These are phyloP conservation scores for Boloria euphrosyne DNA, from an alignment of 2,888 invertebrate species.

Conservation along the genomic window DNA sequence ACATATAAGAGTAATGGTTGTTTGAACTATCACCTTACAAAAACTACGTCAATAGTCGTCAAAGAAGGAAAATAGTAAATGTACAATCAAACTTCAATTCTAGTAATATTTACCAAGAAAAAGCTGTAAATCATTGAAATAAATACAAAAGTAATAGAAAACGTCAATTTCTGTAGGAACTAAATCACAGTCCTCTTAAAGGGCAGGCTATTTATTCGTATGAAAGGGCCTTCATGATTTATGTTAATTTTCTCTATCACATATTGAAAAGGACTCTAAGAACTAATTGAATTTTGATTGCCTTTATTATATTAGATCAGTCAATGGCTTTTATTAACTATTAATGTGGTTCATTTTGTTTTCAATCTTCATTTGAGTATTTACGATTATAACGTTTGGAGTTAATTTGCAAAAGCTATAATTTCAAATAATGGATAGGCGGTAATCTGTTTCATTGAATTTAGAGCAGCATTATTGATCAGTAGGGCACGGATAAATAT, in stretches of 20 bases:
- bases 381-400: background rate
- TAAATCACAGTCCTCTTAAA: conserved; percentile 14
- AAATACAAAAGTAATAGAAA: conserved; percentile 3
- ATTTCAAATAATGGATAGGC: background rate
- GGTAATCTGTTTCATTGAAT: background rate
- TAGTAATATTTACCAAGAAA: no score
- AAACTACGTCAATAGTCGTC: no score
- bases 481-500: no score
- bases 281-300: conserved; percentile 28
- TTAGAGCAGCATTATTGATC: no score
- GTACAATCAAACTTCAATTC: no score
- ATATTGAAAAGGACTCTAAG: conserved; percentile 16
- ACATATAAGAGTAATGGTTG: no score
- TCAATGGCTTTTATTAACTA: conserved; percentile 8
- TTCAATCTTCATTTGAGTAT: conserved; percentile 12
- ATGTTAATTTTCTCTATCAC: conserved; percentile 34
- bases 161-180: background rate
- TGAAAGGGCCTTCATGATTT: conserved; percentile 43
- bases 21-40: no score
- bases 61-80: no score
- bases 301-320: conserved; percentile 5
- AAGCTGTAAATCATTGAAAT: no score
- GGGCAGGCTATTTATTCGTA: conserved; percentile 14
- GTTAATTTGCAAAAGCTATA: conserved; percentile 3
- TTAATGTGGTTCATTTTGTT: conserved; percentile 16